Conservation (phyloP, 2,888 invertebrate species). For the Diloba caeruleocephala region DNA sequence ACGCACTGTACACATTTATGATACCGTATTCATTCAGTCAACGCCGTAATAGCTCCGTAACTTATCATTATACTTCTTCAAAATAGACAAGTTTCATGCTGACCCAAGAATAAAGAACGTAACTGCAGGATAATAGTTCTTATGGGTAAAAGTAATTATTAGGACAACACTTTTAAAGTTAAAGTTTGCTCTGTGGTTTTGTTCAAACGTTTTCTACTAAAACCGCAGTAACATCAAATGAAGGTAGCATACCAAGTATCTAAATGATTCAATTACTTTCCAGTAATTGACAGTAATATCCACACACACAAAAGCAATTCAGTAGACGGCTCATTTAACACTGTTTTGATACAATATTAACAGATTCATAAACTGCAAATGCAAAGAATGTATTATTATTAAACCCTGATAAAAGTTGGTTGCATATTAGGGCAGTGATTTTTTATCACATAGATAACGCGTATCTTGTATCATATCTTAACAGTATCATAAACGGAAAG, state of each 20-base stretch:
- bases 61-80: no score
- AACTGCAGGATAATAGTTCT: no score
- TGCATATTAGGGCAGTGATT: constrained; percentile 6
- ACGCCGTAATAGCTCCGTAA: no score
- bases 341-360: not conserved
- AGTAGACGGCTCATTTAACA: not conserved
- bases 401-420: constrained; percentile 1
- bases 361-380: not conserved
- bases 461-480: constrained; percentile 16
- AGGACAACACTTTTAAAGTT: no score
- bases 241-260: not conserved
- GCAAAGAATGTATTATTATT: not conserved
- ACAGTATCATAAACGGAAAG: not conserved
- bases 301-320: not conserved
- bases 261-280: not conserved
- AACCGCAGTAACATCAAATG: not conserved
- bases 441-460: constrained; percentile 7
- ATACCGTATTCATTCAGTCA: no score
- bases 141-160: no score
- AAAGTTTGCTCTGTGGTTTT: no score
- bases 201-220: no score
- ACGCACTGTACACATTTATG: no score
- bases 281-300: not conserved
- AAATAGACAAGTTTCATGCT: no score
- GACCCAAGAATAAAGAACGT: no score